Percentiles rank a stretch among this genome's conserved stretches.
Evolutionary conservation across 2,888 invertebrate species (phyloP).

Genomic region (Galeopsomyia nigrocyanea): DNA sequence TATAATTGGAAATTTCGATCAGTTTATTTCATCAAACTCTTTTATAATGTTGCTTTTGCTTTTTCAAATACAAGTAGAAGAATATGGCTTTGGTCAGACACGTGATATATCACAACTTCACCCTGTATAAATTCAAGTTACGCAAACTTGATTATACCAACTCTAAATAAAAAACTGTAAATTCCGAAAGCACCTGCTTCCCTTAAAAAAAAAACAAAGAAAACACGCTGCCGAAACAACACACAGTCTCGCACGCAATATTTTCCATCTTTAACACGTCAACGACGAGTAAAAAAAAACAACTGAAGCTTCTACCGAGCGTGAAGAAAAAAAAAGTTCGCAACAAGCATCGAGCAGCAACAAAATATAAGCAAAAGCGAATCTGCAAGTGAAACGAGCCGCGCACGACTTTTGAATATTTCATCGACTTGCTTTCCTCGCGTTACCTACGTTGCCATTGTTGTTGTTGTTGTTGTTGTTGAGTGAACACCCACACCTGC

Average conservation of each 20-base stretch:
- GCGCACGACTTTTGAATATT: conserved; percentile 43
- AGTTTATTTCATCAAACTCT: no score
- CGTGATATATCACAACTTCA: no score
- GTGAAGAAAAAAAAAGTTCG: neutral
- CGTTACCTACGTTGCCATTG: neutral
- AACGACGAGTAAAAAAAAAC: neutral
- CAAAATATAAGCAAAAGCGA: neutral
- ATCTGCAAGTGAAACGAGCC: conserved; percentile 35
- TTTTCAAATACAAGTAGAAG: no score
- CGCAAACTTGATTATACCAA: no score
- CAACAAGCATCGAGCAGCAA: neutral
- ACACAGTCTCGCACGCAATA: no score
- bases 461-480: neutral
- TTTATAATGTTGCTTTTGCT: no score
- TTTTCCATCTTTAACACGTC: no score
- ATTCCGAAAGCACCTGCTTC: no score
- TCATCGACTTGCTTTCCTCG: conserved; percentile 30
- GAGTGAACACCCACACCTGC: neutral
- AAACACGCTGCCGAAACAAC: neutral
- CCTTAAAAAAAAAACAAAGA: conserved; percentile 1
- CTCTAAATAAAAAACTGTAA: no score
- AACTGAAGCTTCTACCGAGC: neutral
- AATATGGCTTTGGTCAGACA: no score
- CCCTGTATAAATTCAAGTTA: no score
- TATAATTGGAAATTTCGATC: no score